phyloP scores from a whole-genome alignment of 2,113 vertebrate species.

The Menura novaehollandiae region DNA sequence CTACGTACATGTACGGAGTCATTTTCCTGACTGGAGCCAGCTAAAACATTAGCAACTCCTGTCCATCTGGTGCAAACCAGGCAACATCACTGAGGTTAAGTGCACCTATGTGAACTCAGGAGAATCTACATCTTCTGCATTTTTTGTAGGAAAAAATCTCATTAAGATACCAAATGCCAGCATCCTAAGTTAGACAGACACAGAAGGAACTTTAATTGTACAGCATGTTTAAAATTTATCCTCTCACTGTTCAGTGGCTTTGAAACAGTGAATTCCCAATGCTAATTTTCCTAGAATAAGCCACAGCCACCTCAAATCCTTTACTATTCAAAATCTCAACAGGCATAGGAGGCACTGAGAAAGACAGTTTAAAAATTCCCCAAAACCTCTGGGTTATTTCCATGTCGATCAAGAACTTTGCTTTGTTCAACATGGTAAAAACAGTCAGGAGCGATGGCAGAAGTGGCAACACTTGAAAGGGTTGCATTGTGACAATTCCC shows the following conservation, averaged over 20 bases:
- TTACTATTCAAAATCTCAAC: background rate
- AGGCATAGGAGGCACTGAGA: background rate
- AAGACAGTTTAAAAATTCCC: background rate
- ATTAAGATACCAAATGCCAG: background rate
- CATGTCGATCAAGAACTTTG: background rate
- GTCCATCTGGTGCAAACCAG: background rate
- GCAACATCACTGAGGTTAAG: background rate
- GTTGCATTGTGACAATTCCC: background rate
- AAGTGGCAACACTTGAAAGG: constrained; percentile 4
- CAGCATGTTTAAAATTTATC: background rate
- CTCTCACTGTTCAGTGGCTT: background rate
- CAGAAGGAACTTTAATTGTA: background rate
- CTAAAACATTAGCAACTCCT: background rate
- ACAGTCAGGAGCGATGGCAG: background rate
- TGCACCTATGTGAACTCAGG: fast-evolving
- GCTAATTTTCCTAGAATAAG: background rate
- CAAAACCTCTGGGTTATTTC: background rate
- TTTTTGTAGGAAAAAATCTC: background rate
- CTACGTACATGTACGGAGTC: fast-evolving
- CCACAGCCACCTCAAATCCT: background rate
- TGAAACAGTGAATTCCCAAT: background rate
- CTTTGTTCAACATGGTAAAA: background rate
- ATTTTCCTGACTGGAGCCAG: background rate
- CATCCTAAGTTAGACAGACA: background rate
- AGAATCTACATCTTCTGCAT: background rate